A percentile compares a stretch with the other conserved stretches of the same genome.
Evolutionary conservation across 1,140 invertebrate genomes (phyloP).

Genomic region (Portunus trituberculatus): DNA sequence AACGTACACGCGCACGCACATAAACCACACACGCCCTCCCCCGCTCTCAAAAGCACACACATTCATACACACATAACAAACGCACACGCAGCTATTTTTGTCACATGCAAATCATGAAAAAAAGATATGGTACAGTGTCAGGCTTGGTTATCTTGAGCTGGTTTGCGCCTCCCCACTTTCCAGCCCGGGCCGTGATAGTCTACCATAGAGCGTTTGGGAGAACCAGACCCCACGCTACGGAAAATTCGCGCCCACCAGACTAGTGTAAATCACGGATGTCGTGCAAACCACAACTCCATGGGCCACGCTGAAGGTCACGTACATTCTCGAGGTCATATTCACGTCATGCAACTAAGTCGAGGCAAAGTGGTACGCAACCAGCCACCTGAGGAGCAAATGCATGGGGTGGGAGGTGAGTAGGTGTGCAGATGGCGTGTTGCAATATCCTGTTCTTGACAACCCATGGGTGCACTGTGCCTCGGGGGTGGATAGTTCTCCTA

Average conservation of each 20-base stretch:
- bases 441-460: background rate
- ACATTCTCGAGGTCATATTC: background rate
- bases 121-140: background rate
- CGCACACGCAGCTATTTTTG: background rate
- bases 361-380: background rate
- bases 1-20: constrained; percentile 40
- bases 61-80: constrained; percentile 6
- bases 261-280: background rate
- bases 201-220: background rate
- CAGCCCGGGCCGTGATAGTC: background rate
- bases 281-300: background rate
- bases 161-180: background rate
- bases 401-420: background rate
- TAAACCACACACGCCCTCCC: constrained; percentile 21
- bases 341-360: background rate
- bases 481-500: background rate
- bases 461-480: background rate
- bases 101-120: background rate
- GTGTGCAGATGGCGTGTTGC: background rate
- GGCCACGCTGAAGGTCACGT: background rate
- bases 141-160: background rate
- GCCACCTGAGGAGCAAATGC: background rate
- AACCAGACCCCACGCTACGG: background rate
- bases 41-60: constrained; percentile 20
- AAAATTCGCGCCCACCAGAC: background rate